Base-by-base conservation (phyloP, 1,140 invertebrate genomes). In the Drosophila subpulchrella region DNA sequence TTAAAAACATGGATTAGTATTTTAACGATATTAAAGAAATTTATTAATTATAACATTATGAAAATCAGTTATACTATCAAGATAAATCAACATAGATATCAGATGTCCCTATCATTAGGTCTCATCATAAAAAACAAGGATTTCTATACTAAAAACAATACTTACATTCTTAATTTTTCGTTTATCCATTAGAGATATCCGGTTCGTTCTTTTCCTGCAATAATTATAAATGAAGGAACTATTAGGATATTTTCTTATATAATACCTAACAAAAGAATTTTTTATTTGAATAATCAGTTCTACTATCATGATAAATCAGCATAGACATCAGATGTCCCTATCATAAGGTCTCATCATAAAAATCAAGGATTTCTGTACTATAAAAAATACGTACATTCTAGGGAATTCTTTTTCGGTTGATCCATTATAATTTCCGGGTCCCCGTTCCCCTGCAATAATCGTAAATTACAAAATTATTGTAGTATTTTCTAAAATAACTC, bases 271-370 rank as follows among this genome's bases (percentile, higher is more conserved):
- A 10, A 3, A 10, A 34, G 30, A 32, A 32, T 7, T 34, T 8
- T 10, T 10, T 0, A 13, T 13, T 8, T 54, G n/a, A 0, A 4
- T 27, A n/a, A 0, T 6, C n/a, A 48, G 32, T 44, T 24, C 11
- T 50, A 12, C 68, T 74, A 73, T 74, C 54, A 59, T 47, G 68
- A 75, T 75, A 68, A 62, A 74, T 80, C 68, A 78, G 20, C 74
- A 76, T 67, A 51, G 74, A 56, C 50, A 76, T 76, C 74, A 76
- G 72, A 34, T 56, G 74, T 76, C 74, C 74, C 74, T 76, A 76
- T 76, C 75, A 1, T 15, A 8, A 2, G 1, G 53, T 63, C 0
- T 84, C 80, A 83, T 83, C 80, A 82, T 30, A 24, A 12, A 38
- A 34, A 42, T 34, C 0, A 24, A 3, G 7, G 4, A 4, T 11